Evolutionary conservation across 2,797 vertebrate species (phyloP), one percentile per base, ranked within the genome.

Genomic region (Acanthiza pusilla): DNA sequence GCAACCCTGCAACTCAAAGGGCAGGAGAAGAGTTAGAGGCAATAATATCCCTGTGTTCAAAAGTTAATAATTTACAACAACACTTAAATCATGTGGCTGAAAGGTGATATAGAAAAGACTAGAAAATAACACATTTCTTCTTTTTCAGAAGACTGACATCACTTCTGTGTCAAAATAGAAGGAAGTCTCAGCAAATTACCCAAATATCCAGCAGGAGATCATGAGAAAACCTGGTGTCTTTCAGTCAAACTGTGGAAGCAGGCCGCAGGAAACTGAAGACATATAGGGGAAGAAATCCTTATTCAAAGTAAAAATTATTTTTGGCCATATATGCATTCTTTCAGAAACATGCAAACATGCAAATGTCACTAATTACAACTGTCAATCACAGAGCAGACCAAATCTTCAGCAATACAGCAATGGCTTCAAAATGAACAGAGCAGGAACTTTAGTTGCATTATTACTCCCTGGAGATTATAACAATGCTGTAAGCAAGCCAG

Each of bases 41-140:
- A 80, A 8, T 54, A 83, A 63, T 7, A 85, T 20, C 40, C 17
- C 34, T 20, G 4, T 79, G 80, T 82, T 67, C 29, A 57, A n/a
- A 85, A 91, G 89, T 84, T 88, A 94, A 43, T 93, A 25, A 90
- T 91, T 96, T 78, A 84, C 85, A 93, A 80, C 73, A 88, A 19
- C 47, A 73, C 62, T 73, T 48, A 75, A 75, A 78, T 45, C 22
- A 55, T 0, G 12, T 0, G 0, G n/a, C 40, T 66, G 26, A 66
- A 81, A 88, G 29, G 16, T 18, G 10, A 48, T 26, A 13, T 8
- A 77, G 10, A 32, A 80, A 42, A 66, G 26, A 34, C 58, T 60
- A 27, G 22, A 82, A 78, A 81, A 60, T 53, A 90, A 72, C 18
- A 78, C 6, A 51, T 54, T 21, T 13, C 26, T 30, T 42, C 15